Conservation (phyloP, 2,888 invertebrate genomes). For the Apamea crenata region DNA sequence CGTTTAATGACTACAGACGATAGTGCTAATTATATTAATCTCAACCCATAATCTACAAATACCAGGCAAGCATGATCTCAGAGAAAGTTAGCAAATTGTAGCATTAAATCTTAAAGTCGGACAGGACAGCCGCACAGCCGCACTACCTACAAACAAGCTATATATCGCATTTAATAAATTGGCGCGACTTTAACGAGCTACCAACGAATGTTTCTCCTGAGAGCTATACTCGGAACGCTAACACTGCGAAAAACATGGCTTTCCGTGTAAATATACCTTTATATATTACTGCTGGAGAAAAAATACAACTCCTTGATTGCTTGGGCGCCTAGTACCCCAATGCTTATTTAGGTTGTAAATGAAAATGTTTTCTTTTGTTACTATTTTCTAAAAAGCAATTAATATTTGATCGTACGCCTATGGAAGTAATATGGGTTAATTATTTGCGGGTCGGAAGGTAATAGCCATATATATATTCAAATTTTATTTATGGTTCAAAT, state of each 20-base stretch:
- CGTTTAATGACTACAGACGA: not conserved
- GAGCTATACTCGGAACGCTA: constrained; percentile 69
- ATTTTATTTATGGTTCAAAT: too few species aligned
- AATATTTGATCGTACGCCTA: constrained; percentile 34
- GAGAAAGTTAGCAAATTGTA: constrained; percentile 59
- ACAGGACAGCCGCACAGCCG: constrained; percentile 56
- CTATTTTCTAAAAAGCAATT: constrained; percentile 37
- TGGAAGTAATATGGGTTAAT: constrained; percentile 6
- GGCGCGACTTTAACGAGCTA: constrained; percentile 73
- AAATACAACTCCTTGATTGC: constrained; percentile 53
- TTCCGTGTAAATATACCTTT: constrained; percentile 57
- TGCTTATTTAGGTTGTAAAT: constrained; percentile 46
- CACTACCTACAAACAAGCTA: constrained; percentile 62
- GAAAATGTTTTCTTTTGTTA: constrained; percentile 36
- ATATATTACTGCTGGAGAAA: constrained; percentile 53
- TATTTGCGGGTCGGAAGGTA: constrained; percentile 8
- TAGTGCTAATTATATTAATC: constrained; percentile 24
- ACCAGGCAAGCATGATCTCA: constrained; percentile 45
- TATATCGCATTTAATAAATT: constrained; percentile 79
- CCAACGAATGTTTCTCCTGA: constrained; percentile 76
- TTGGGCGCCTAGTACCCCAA: constrained; percentile 46
- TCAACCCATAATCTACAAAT: constrained; percentile 10
- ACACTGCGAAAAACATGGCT: constrained; percentile 63
- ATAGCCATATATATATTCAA: constrained; percentile 16
- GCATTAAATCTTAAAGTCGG: constrained; percentile 64